These are phyloP conservation scores for Bombus confusus DNA, from an alignment of 1,140 invertebrate species.

Conservation along the genomic window DNA sequence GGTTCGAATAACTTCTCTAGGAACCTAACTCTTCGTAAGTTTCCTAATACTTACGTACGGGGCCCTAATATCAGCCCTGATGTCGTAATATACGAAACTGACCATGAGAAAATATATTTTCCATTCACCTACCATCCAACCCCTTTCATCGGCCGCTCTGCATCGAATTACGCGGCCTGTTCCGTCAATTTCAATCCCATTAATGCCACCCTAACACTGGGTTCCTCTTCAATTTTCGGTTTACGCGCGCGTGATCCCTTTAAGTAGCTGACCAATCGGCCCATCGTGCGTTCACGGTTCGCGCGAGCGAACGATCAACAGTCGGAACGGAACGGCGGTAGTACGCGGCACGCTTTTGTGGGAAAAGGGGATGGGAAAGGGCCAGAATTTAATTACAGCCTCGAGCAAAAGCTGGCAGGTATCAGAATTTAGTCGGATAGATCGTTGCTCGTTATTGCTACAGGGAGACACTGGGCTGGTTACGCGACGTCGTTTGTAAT, in stretches of 20 bases:
- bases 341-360: slow-evolving; percentile 23
- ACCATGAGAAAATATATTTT: background rate
- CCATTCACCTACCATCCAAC: background rate
- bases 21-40: too few relatives aligned
- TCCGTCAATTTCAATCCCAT: slow-evolving; percentile 21
- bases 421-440: slow-evolving; percentile 65
- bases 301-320: too few relatives aligned
- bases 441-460: slow-evolving; percentile 61
- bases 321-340: background rate
- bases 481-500: slow-evolving; percentile 56
- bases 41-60: too few relatives aligned
- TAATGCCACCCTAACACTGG: background rate
- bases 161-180: background rate
- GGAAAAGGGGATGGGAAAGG: background rate
- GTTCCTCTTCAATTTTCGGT: slow-evolving; percentile 14
- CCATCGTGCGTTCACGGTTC: too few relatives aligned
- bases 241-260: slow-evolving; percentile 12
- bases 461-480: slow-evolving; percentile 45
- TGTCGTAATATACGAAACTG: too few relatives aligned
- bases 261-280: slow-evolving; percentile 4
- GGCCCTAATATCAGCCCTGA: too few relatives aligned
- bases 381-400: slow-evolving; percentile 58
- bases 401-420: slow-evolving; percentile 23
- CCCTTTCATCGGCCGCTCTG: background rate
- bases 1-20: too few relatives aligned